Evolutionary conservation across 2,797 vertebrate species (phyloP), one percentile per base, ranked within the genome.

Genomic region (Rhinatrema bivittatum): DNA sequence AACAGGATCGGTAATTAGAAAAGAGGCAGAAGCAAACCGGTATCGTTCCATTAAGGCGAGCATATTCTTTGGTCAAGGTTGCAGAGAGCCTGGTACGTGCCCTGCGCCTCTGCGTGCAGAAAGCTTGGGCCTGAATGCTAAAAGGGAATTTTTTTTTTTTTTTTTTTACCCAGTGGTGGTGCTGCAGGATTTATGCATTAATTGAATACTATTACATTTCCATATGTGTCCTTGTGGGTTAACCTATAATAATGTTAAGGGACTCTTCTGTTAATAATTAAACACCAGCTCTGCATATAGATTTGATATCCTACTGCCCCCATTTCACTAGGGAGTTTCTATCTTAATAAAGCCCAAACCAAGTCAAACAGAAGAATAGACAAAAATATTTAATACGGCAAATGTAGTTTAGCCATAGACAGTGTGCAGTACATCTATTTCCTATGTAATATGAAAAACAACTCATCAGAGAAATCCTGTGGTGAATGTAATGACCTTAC

Each of bases 241-340:
- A 65, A 68, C 62, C 46, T 65, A 59, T 51, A 53, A 43, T 39
- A 56, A 65, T 10, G 39, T 47, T 60, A 36, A 65, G 68, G 59
- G 70, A 71, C 60, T 50, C 53, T 55, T 53, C 60, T 5, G 58
- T 46, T 57, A 64, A 68, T 71, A 70, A 72, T 71, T 66, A 74
- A 76, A 72, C 59, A 57, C 56, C 57, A 52, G 51, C 50, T 64
- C 64, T 42, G 69, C 69, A 66, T 60, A 59, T 52, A 44, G 46
- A 72, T 64, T 41, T 56, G 61, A 56, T 52, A 46, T 31, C 48
- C 43, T 10, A 49, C 42, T 38, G 53, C 58, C 56, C 47, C 40
- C 39, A 31, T 55, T 65, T 39, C 54, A 43, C 36, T 14, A 29
- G 66, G 68, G 62, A 62, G 31, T 25, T 60, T 45, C 55, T 46